phyloP scores from a whole-genome alignment of 2,113 vertebrate species.

The Labeo catla region DNA sequence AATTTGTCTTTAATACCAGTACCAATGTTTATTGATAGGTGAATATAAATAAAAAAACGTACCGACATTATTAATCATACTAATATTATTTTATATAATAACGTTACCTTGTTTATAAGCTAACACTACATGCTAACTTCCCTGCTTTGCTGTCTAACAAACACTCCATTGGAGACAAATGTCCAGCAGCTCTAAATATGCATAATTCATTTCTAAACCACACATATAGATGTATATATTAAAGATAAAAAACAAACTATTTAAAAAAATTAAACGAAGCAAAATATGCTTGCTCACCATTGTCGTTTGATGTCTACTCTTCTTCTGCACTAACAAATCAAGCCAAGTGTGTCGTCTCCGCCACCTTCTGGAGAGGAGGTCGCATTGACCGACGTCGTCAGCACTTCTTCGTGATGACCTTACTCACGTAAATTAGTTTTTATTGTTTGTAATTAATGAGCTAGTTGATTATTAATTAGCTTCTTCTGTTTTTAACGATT shows the following conservation, averaged over 20 bases:
- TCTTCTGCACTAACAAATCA: not conserved
- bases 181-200: not conserved
- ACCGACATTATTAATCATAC: not conserved
- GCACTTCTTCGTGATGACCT: not conserved
- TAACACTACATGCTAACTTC: not conserved
- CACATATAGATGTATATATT: too few relatives aligned
- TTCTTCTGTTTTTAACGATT: not conserved
- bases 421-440: not conserved
- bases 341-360: not conserved
- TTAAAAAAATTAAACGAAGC: not conserved
- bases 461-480: not conserved
- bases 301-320: conserved; percentile 23
- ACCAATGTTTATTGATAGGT: not conserved
- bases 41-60: not conserved
- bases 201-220: not conserved
- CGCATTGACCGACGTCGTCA: not conserved
- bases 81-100: too few relatives aligned
- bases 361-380: conserved; percentile 5
- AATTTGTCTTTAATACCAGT: not conserved
- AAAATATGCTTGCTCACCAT: conserved; percentile 62
- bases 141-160: not conserved
- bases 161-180: not conserved
- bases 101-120: too few relatives aligned
- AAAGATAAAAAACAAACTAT: not conserved
- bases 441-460: not conserved